phyloP scores from a whole-genome alignment of 1,140 invertebrate genomes.

The Homarus americanus region DNA sequence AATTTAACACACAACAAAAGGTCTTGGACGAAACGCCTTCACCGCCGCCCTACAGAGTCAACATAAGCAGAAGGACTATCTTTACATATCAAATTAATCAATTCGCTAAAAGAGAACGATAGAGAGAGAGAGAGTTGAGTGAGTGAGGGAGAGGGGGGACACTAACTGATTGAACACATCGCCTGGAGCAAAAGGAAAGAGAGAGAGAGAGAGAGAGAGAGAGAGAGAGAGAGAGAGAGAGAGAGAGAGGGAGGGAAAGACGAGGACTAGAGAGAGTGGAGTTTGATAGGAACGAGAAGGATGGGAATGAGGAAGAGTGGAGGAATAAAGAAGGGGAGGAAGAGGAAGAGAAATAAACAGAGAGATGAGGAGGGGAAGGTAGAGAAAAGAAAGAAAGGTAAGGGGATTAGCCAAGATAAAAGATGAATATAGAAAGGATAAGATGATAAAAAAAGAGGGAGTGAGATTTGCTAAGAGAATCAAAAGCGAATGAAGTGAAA shows the following conservation, averaged over 20 bases:
- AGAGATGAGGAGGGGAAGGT: background rate
- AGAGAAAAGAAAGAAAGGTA: background rate
- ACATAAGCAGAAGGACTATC: constrained; percentile 50
- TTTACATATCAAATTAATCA: constrained; percentile 72
- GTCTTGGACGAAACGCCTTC: background rate
- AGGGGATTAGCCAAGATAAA: background rate
- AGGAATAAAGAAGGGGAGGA: background rate
- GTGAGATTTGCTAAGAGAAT: too few relatives aligned
- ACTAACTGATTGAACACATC: background rate
- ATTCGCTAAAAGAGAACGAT: constrained; percentile 49
- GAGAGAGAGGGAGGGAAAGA: background rate
- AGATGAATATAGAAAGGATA: background rate
- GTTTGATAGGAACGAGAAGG: too few relatives aligned
- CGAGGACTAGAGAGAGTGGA: too few relatives aligned
- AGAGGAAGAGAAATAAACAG: background rate
- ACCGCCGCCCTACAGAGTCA: constrained; percentile 1
- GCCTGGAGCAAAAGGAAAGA: background rate
- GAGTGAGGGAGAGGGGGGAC: background rate
- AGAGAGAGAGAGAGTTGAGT: background rate
- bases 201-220: background rate
- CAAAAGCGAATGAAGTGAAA: too few relatives aligned
- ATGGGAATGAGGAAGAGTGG: background rate
- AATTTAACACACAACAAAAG: constrained; percentile 13
- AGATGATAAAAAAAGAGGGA: background rate
- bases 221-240: background rate